A percentile compares a stretch with the other conserved stretches of the same genome.
Conservation (phyloP, 2,888 invertebrate species). For the Steromphala cineraria region DNA sequence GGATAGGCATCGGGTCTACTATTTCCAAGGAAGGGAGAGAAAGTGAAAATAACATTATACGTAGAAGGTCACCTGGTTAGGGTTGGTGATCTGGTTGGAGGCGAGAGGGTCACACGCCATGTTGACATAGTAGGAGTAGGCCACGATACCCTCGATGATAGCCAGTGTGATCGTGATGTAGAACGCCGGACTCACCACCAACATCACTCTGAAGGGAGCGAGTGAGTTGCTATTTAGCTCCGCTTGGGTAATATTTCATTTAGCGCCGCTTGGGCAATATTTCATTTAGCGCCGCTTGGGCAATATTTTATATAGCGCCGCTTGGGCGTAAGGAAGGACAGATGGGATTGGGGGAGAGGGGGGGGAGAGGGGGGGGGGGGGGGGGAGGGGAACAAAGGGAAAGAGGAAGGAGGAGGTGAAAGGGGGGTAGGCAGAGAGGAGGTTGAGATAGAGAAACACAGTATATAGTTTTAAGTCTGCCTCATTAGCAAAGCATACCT, state of each 20-base stretch:
- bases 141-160: slow-evolving; percentile 57
- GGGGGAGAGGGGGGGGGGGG: neutral
- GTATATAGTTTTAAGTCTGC: neutral
- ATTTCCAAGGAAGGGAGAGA: too few species aligned
- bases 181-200: slow-evolving; percentile 49
- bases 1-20: too few species aligned
- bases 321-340: too few species aligned
- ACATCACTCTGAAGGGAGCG: slow-evolving; percentile 42
- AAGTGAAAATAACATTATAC: too few species aligned
- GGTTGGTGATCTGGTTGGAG: slow-evolving; percentile 51
- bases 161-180: slow-evolving; percentile 47
- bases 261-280: too few species aligned
- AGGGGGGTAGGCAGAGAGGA: too few species aligned
- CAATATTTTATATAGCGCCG: too few species aligned
- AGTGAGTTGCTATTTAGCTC: neutral
- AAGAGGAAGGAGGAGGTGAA: neutral
- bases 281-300: too few species aligned
- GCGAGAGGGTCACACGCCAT: slow-evolving; percentile 60
- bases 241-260: too few species aligned
- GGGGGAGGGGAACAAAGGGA: too few species aligned
- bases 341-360: neutral
- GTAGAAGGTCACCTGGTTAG: slow-evolving; percentile 53
- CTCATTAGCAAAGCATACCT: too few species aligned
- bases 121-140: slow-evolving; percentile 57
- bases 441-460: neutral